A percentile compares a stretch with the other conserved stretches of the same genome.
Evolutionary conservation across 2,888 invertebrate species (phyloP).

Genomic region (Anthrax anthrax): DNA sequence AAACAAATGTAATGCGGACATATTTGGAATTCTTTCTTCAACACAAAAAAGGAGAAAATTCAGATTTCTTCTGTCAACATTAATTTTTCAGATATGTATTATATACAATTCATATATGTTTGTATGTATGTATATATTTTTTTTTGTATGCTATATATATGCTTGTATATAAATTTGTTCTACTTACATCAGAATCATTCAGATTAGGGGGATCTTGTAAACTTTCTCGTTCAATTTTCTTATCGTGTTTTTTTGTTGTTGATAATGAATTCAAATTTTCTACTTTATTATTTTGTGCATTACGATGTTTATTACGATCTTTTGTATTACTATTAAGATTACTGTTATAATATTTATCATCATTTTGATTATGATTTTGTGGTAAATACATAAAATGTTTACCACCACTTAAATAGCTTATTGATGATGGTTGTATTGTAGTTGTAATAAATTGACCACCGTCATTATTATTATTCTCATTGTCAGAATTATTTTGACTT

Average conservation of each 20-base stretch:
- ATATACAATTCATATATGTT: no score
- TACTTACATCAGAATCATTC: neutral
- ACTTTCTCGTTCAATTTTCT: slow-evolving; percentile 5
- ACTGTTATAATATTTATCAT: no score
- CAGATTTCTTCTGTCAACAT: no score
- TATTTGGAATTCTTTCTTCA: no score
- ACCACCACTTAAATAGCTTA: slow-evolving; percentile 47
- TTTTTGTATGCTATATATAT: neutral
- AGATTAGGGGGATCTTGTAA: slow-evolving; percentile 7
- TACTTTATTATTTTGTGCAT: slow-evolving; percentile 7
- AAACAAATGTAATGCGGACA: no score
- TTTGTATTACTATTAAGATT: no score
- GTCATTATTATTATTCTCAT: slow-evolving; percentile 15
- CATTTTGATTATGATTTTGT: slow-evolving; percentile 6
- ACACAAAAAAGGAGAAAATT: no score
- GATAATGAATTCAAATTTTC: neutral
- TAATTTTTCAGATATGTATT: no score
- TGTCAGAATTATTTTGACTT: neutral
- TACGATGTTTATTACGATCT: no score
- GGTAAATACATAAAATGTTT: slow-evolving; percentile 67
- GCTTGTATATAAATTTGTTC: no score
- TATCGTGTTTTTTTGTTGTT: neutral
- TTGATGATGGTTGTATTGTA: slow-evolving; percentile 24
- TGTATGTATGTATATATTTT: neutral
- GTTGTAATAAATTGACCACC: neutral